A percentile compares a stretch with the other conserved stretches of the same genome.
phyloP scores from a whole-genome alignment of 2,113 vertebrate genomes.

The Heterochromis multidens region DNA sequence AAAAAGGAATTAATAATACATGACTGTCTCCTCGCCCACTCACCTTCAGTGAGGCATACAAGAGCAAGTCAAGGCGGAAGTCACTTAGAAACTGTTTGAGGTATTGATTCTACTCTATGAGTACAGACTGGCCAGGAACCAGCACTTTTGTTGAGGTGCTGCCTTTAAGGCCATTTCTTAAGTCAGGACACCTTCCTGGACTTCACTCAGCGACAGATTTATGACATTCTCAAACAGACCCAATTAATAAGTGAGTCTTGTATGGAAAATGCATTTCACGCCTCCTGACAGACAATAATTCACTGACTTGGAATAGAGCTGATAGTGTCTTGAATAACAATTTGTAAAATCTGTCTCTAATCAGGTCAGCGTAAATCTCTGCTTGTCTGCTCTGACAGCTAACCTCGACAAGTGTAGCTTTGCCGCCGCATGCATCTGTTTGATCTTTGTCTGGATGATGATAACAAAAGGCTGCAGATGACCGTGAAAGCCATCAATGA shows the following conservation, averaged over 20 bases:
- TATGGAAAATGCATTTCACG: not conserved
- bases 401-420: constrained; percentile 1
- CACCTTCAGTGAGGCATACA: constrained; percentile 25
- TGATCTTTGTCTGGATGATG: constrained; percentile 15
- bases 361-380: constrained; percentile 42
- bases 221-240: constrained; percentile 10
- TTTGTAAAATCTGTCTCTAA: constrained; percentile 7
- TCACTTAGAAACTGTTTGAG: constrained; percentile 4
- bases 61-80: constrained; percentile 10
- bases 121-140: not conserved
- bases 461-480: constrained; percentile 24
- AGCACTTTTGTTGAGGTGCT: not conserved
- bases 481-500: constrained; percentile 19
- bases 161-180: not conserved
- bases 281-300: constrained; percentile 33
- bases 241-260: constrained; percentile 12
- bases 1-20: constrained; percentile 42
- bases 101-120: constrained; percentile 28
- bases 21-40: constrained; percentile 21
- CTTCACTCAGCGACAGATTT: constrained; percentile 2
- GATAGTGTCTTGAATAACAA: constrained; percentile 35
- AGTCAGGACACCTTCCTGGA: not conserved
- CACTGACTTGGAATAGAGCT: constrained; percentile 5
- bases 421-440: not conserved
- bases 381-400: constrained; percentile 29